These are phyloP conservation scores for Yponomeuta plumbellus DNA, from an alignment of 2,888 invertebrate genomes.

Conservation along the genomic window DNA sequence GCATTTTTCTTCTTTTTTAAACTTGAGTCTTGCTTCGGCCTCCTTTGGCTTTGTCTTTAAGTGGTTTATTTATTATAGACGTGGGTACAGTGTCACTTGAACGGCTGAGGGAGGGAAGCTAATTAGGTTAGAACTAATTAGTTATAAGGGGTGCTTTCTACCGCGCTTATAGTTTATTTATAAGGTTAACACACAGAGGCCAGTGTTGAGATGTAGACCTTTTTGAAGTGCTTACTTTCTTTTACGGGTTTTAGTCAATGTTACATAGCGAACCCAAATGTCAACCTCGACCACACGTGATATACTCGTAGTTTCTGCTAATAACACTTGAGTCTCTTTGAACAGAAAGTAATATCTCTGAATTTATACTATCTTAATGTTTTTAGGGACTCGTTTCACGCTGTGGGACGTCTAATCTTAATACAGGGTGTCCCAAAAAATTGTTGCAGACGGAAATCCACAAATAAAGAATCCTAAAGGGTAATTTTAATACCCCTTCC, in stretches of 20 bases:
- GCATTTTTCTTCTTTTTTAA: slow-evolving; percentile 7
- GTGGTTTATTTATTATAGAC: not conserved
- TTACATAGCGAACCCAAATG: too few species aligned
- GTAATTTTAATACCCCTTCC: too few species aligned
- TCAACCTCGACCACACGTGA: too few species aligned
- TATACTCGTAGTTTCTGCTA: too few species aligned
- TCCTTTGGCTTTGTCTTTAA: slow-evolving; percentile 4
- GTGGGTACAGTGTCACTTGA: not conserved
- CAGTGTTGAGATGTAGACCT: not conserved
- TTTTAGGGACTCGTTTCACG: too few species aligned
- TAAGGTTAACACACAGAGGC: not conserved
- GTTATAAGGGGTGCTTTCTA: slow-evolving; percentile 33
- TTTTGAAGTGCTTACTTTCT: not conserved
- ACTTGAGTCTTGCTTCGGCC: slow-evolving; percentile 5
- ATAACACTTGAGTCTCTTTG: too few species aligned
- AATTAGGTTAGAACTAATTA: slow-evolving; percentile 70
- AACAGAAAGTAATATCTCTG: too few species aligned
- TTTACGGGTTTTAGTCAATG: not conserved
- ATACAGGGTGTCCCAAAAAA: too few species aligned
- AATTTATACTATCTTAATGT: too few species aligned
- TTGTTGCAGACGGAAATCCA: too few species aligned
- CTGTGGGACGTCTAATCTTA: too few species aligned
- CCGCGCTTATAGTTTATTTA: not conserved
- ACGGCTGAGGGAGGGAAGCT: slow-evolving; percentile 35
- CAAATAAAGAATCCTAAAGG: too few species aligned